A percentile compares a stretch with the other conserved stretches of the same genome.
Evolutionary conservation across 1,140 invertebrate species (phyloP).

Genomic region (Phocides pigmalion): DNA sequence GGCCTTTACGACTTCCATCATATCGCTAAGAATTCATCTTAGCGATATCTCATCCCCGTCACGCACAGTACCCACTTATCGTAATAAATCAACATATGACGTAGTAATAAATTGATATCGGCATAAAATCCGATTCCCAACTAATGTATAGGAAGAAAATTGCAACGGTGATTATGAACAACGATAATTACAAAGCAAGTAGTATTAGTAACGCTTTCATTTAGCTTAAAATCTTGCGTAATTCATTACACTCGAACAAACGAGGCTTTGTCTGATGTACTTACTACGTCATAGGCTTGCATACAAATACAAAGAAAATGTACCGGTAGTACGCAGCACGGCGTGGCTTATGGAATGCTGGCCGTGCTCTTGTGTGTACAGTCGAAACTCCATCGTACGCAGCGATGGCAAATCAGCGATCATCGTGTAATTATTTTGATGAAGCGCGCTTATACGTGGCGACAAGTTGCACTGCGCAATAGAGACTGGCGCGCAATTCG

Average conservation of each 20-base stretch:
- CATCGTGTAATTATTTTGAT: constrained; percentile 65
- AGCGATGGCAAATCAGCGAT: constrained; percentile 65
- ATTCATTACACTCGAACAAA: constrained; percentile 4
- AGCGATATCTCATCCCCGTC: constrained; percentile 20
- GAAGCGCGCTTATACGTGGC: constrained; percentile 52
- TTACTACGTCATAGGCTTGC: constrained; percentile 63
- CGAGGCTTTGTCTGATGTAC: constrained; percentile 16
- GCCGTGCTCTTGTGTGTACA: constrained; percentile 45
- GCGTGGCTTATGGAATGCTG: constrained; percentile 38
- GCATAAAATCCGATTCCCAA: constrained; percentile 11
- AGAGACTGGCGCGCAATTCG: constrained; percentile 72
- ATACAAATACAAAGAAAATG: constrained; percentile 58
- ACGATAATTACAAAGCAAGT: too few species aligned
- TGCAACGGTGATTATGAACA: background rate
- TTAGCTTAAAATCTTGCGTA: background rate
- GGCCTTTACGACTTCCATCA: constrained; percentile 52
- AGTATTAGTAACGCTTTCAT: background rate
- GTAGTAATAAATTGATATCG: constrained; percentile 37
- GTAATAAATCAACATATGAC: constrained; percentile 41
- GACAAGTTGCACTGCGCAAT: constrained; percentile 63
- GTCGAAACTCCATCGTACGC: constrained; percentile 53
- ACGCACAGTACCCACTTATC: constrained; percentile 26
- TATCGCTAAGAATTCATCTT: constrained; percentile 28
- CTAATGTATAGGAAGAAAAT: background rate
- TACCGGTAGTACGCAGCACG: constrained; percentile 47